phyloP scores from a whole-genome alignment of 1,140 invertebrate species.

The Eulimnadia texana region DNA sequence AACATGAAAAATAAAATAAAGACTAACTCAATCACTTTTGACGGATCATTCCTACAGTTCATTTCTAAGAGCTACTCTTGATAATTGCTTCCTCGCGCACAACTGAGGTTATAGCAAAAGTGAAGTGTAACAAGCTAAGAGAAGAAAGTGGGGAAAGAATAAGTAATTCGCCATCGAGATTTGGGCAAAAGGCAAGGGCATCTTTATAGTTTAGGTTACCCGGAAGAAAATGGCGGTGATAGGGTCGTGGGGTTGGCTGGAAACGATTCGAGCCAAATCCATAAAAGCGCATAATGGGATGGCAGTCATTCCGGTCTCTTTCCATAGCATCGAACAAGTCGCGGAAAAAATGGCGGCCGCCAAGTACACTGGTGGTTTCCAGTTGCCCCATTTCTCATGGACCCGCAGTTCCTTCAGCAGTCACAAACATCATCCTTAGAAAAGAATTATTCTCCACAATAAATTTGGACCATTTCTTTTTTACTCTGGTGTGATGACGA shows the following conservation, averaged over 20 bases:
- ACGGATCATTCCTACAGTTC: no score
- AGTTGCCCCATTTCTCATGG: neutral
- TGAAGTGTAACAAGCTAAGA: neutral
- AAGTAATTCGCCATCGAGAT: neutral
- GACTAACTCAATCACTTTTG: no score
- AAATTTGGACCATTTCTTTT: no score
- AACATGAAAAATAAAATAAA: no score
- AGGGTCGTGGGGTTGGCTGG: neutral
- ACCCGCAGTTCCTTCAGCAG: no score
- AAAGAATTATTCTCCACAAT: no score
- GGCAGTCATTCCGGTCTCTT: slow-evolving; percentile 14
- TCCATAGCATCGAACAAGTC: slow-evolving; percentile 12
- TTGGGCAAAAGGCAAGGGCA: neutral
- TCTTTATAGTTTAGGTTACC: neutral
- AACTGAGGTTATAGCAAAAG: no score
- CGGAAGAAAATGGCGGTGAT: neutral
- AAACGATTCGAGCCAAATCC: neutral
- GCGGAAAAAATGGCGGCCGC: slow-evolving; percentile 2
- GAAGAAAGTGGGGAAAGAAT: neutral
- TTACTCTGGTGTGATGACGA: neutral
- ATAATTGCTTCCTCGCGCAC: no score
- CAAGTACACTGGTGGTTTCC: neutral
- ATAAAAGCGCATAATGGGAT: slow-evolving; percentile 4
- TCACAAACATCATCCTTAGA: no score
- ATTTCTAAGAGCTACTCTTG: no score